Conservation (phyloP, 2,888 invertebrate species). For the Cryptophagus acutangulus region DNA sequence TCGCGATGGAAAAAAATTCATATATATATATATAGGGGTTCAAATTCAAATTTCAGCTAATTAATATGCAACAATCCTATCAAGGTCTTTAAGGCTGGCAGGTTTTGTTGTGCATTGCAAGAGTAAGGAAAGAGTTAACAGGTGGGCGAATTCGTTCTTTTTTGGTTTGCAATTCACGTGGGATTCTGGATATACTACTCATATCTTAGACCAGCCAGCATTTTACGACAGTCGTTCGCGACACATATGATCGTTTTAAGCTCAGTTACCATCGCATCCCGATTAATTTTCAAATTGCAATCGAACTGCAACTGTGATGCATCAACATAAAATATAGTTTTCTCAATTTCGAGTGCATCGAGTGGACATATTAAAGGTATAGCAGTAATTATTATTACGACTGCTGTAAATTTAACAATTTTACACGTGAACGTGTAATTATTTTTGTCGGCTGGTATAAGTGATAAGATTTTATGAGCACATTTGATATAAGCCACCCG, state of each 20-base stretch:
- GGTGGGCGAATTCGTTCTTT: slow-evolving; percentile 42
- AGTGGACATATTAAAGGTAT: slow-evolving; percentile 12
- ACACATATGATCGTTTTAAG: slow-evolving; percentile 36
- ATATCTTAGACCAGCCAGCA: slow-evolving; percentile 34
- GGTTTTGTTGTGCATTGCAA: too few relatives aligned
- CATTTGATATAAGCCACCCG: too few relatives aligned
- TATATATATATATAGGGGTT: too few relatives aligned
- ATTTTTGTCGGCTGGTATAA: slow-evolving; percentile 5
- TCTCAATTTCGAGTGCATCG: too few relatives aligned
- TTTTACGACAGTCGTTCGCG: slow-evolving; percentile 34
- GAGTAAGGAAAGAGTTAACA: slow-evolving; percentile 35
- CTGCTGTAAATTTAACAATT: slow-evolving; percentile 12
- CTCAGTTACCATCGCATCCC: background rate
- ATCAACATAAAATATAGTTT: too few relatives aligned
- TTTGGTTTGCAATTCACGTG: slow-evolving; percentile 41
- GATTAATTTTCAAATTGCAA: background rate
- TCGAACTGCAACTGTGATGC: too few relatives aligned
- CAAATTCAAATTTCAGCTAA: too few relatives aligned
- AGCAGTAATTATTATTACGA: slow-evolving; percentile 11
- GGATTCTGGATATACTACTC: slow-evolving; percentile 40
- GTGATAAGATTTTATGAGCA: too few relatives aligned
- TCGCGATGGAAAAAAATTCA: too few relatives aligned
- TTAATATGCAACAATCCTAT: too few relatives aligned
- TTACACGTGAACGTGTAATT: slow-evolving; percentile 8
- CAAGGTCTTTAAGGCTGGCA: too few relatives aligned